Percentiles rank a stretch among this genome's conserved stretches.
Conservation (phyloP, 2,888 invertebrate genomes). For the Augiades crinisus region DNA sequence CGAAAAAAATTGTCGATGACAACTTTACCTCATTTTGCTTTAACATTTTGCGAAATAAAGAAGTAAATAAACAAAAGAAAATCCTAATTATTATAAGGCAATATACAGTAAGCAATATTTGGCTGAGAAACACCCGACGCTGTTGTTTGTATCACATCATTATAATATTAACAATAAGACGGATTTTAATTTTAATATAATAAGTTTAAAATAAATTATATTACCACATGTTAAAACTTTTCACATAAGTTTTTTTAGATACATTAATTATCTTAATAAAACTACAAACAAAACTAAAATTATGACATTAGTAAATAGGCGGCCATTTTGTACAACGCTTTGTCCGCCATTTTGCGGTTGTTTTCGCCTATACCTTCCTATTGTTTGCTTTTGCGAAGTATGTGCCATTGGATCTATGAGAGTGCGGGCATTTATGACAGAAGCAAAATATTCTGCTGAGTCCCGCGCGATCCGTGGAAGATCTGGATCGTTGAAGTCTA, state of each 20-base stretch:
- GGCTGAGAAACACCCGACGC: too few relatives aligned
- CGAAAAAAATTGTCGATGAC: too few relatives aligned
- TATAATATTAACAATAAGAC: too few relatives aligned
- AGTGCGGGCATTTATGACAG: slow-evolving; percentile 35
- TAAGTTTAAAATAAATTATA: too few relatives aligned
- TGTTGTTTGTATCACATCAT: too few relatives aligned
- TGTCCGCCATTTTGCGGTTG: slow-evolving; percentile 9
- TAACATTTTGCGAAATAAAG: too few relatives aligned
- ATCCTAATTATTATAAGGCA: too few relatives aligned
- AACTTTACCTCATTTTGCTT: too few relatives aligned
- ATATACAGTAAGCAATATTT: too few relatives aligned
- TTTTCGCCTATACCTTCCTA: slow-evolving; percentile 1
- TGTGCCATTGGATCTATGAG: slow-evolving; percentile 28
- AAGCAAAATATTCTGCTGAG: slow-evolving; percentile 52
- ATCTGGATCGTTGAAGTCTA: slow-evolving; percentile 35
- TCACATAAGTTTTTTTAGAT: neutral
- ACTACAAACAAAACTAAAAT: slow-evolving; percentile 3
- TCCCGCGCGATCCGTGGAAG: slow-evolving; percentile 34
- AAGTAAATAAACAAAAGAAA: too few relatives aligned
- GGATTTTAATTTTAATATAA: too few relatives aligned
- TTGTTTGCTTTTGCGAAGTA: neutral
- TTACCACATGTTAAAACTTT: too few relatives aligned
- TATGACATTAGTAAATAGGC: neutral
- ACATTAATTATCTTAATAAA: neutral
- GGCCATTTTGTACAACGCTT: slow-evolving; percentile 8